phyloP scores from a whole-genome alignment of 2,888 invertebrate species.

The Tenthredo mesomela region DNA sequence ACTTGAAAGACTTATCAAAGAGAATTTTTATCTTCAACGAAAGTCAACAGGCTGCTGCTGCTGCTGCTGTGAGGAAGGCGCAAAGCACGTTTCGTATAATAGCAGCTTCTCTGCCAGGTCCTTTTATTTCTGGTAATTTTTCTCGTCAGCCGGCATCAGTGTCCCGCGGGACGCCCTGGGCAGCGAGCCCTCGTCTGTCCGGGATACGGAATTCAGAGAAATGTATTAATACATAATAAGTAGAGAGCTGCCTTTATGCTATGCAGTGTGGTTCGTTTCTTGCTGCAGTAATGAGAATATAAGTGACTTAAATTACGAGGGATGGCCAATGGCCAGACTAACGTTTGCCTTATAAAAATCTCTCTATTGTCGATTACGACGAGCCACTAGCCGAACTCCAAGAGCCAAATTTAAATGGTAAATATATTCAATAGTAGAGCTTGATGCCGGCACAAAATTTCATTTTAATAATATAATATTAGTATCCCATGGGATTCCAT shows the following conservation, averaged over 20 bases:
- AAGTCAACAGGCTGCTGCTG: slow-evolving; percentile 24
- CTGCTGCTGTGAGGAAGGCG: slow-evolving; percentile 35
- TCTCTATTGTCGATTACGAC: slow-evolving; percentile 51
- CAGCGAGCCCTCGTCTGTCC: slow-evolving; percentile 60
- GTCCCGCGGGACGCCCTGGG: slow-evolving; percentile 60
- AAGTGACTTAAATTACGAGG: slow-evolving; percentile 55
- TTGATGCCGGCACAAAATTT: slow-evolving; percentile 38
- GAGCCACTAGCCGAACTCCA: slow-evolving; percentile 47
- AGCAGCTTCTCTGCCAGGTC: slow-evolving; percentile 58
- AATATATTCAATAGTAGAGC: slow-evolving; percentile 49
- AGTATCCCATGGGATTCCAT: slow-evolving; percentile 28
- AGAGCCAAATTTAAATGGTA: slow-evolving; percentile 49
- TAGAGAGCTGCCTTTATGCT: slow-evolving; percentile 64
- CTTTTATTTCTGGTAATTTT: slow-evolving; percentile 72
- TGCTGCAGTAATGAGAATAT: slow-evolving; percentile 55
- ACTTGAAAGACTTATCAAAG: slow-evolving; percentile 32
- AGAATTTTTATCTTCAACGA: slow-evolving; percentile 33
- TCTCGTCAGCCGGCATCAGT: slow-evolving; percentile 68
- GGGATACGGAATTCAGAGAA: slow-evolving; percentile 71
- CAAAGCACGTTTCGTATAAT: slow-evolving; percentile 51
- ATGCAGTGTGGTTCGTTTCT: slow-evolving; percentile 56
- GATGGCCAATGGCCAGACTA: slow-evolving; percentile 51
- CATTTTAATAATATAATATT: slow-evolving; percentile 50
- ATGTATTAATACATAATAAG: slow-evolving; percentile 74
- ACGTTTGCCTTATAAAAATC: slow-evolving; percentile 49